Conservation (phyloP, 2,113 vertebrate genomes). For the Amblyornis subalaris region DNA sequence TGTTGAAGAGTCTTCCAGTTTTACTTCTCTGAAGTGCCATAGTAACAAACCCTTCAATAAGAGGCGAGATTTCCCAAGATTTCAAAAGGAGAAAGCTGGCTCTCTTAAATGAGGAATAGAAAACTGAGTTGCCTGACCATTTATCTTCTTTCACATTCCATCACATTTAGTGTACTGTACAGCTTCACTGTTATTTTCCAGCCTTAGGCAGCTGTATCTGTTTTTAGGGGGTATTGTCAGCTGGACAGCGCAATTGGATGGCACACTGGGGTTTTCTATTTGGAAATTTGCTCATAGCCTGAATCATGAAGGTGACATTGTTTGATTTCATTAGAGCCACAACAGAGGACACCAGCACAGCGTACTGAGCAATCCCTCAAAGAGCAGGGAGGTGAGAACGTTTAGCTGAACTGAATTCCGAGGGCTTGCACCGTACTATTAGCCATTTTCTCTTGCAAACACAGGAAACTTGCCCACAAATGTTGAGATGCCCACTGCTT, state of each 20-base stretch:
- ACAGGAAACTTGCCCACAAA: not conserved
- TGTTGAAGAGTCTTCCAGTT: constrained; percentile 20
- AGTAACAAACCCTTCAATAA: not conserved
- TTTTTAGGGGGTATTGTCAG: not conserved
- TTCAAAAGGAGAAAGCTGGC: not conserved
- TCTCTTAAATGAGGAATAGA: not conserved
- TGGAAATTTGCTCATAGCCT: not conserved
- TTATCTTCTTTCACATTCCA: constrained; percentile 44
- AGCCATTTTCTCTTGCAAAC: not conserved
- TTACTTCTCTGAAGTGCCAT: constrained; percentile 49
- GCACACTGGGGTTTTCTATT: not conserved
- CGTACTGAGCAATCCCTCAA: not conserved
- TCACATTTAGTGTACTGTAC: not conserved
- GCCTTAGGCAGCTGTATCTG: not conserved
- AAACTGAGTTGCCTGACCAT: constrained; percentile 6
- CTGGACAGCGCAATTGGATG: not conserved
- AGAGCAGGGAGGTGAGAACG: not conserved
- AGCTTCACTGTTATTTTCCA: not conserved
- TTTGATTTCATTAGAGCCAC: not conserved
- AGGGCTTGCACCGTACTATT: not conserved
- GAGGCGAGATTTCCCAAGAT: not conserved
- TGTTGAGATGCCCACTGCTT: not conserved
- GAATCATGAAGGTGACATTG: not conserved
- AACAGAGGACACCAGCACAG: not conserved
- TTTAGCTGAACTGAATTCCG: not conserved